Conservation (phyloP, 2,113 vertebrate species). For the Dicaeum eximium region DNA sequence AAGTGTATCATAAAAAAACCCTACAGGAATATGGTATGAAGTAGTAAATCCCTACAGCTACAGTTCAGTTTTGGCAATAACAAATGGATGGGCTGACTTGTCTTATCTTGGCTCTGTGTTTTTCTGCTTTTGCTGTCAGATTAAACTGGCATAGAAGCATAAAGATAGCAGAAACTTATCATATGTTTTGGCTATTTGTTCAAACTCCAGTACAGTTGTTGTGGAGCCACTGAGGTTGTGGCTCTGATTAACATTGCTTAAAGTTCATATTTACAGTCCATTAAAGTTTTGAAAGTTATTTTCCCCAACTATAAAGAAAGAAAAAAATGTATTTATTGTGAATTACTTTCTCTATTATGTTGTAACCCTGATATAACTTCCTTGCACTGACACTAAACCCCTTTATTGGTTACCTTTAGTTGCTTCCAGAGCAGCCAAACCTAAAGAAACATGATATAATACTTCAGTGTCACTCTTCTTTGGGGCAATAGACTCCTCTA, state of each 20-base stretch:
- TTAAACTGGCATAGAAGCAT: not conserved
- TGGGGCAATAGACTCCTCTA: not conserved
- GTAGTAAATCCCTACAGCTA: not conserved
- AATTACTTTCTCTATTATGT: not conserved
- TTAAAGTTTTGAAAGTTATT: not conserved
- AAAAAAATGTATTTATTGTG: not conserved
- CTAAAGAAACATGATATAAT: not conserved
- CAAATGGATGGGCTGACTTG: not conserved
- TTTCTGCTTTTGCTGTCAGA: not conserved
- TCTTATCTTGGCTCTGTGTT: not conserved
- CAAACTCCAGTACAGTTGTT: not conserved
- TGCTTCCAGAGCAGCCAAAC: not conserved
- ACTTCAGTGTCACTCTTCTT: not conserved
- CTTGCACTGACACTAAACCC: rapidly evolving
- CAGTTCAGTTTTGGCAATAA: not conserved
- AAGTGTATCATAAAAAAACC: not conserved
- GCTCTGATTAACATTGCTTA: not conserved
- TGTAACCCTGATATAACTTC: not conserved
- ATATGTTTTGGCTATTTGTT: not conserved
- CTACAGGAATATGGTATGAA: not conserved
- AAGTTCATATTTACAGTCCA: not conserved
- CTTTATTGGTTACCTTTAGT: not conserved
- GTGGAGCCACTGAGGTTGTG: not conserved
- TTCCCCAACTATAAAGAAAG: not conserved
- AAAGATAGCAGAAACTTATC: not conserved